These are phyloP conservation scores for Homalodisca vitripennis DNA, from an alignment of 1,140 invertebrate species.

Conservation along the genomic window DNA sequence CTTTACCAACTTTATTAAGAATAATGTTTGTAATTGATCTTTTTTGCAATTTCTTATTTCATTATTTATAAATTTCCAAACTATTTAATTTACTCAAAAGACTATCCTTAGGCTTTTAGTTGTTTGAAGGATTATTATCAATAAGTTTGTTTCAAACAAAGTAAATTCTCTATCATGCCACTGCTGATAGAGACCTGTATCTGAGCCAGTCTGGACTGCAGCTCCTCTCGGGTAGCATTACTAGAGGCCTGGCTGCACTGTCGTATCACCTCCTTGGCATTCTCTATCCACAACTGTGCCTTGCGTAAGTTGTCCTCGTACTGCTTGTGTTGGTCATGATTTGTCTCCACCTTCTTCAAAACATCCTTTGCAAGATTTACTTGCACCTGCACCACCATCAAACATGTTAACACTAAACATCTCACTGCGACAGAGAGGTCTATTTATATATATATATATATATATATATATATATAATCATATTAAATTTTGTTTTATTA, in stretches of 20 bases:
- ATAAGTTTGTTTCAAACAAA: neutral
- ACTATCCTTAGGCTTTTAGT: too few relatives aligned
- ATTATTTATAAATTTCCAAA: too few relatives aligned
- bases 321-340: conserved; percentile 82
- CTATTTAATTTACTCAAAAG: neutral
- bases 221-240: conserved; percentile 72
- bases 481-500: too few relatives aligned
- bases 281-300: conserved; percentile 85
- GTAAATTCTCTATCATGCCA: neutral
- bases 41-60: conserved; percentile 11
- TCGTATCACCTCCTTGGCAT: conserved; percentile 79
- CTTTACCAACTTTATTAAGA: too few relatives aligned
- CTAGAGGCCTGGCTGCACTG: conserved; percentile 74
- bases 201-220: conserved; percentile 77
- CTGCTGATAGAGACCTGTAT: conserved; percentile 57
- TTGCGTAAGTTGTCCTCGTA: conserved; percentile 78
- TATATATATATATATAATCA: too few relatives aligned
- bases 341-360: conserved; percentile 88
- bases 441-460: too few relatives aligned
- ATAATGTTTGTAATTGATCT: too few relatives aligned
- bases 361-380: conserved; percentile 91
- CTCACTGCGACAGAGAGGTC: too few relatives aligned
- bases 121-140: too few relatives aligned
- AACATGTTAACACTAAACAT: neutral
- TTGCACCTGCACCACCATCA: conserved; percentile 56